These are phyloP conservation scores for Dinomys branickii DNA, from an alignment of 2,113 vertebrate genomes.

Conservation along the genomic window DNA sequence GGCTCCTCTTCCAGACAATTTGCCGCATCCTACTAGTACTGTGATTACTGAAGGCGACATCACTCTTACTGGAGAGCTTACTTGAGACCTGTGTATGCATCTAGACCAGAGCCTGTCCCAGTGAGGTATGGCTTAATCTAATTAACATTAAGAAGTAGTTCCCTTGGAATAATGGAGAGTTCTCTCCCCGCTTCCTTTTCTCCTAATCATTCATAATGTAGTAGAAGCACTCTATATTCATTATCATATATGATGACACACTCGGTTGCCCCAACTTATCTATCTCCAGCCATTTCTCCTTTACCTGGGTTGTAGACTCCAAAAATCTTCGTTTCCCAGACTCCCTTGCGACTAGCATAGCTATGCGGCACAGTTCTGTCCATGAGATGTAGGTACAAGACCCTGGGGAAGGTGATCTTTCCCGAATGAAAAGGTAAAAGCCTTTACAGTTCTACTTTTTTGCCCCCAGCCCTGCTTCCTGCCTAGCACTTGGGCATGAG, in stretches of 20 bases:
- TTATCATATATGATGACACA: neutral
- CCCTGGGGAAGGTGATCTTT: neutral
- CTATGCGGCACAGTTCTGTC: neutral
- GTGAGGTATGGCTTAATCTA: neutral
- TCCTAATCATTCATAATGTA: neutral
- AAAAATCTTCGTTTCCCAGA: neutral
- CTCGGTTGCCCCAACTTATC: too few species aligned
- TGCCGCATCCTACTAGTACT: neutral
- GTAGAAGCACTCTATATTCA: neutral
- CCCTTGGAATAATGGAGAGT: neutral
- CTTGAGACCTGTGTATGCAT: too few species aligned
- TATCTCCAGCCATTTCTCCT: neutral
- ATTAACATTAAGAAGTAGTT: neutral
- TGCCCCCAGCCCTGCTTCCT: neutral
- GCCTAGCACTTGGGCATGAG: neutral
- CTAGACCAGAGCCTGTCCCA: neutral
- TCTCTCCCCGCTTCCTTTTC: neutral
- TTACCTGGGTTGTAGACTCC: neutral
- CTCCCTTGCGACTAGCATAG: neutral
- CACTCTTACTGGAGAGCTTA: neutral
- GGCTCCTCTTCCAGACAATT: neutral
- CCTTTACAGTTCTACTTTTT: neutral
- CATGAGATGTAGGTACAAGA: neutral
- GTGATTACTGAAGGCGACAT: fast-evolving
- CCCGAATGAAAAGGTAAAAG: neutral